Evolutionary conservation across 2,888 invertebrate species (phyloP).

Genomic region (Plemyria rubiginata): DNA sequence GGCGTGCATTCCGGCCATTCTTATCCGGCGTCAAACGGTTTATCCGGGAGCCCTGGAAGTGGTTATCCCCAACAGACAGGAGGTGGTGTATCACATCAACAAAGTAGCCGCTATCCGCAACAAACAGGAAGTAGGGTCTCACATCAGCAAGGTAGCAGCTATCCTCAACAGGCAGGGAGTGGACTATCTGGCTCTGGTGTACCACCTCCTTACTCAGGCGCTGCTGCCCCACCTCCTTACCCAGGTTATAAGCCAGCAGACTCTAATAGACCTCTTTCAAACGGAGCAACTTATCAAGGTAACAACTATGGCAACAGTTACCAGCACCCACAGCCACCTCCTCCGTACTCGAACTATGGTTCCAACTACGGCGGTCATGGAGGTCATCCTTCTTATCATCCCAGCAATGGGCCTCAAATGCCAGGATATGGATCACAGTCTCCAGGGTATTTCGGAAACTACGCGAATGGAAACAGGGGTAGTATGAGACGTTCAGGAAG

Average conservation of each 20-base stretch:
- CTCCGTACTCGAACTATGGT: slow-evolving; percentile 60
- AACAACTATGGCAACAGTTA: slow-evolving; percentile 58
- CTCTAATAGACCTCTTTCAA: slow-evolving; percentile 29
- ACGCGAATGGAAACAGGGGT: slow-evolving; percentile 62
- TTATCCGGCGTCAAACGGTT: slow-evolving; percentile 68
- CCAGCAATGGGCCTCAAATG: slow-evolving; percentile 58
- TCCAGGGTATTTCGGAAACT: slow-evolving; percentile 76
- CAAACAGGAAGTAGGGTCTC: slow-evolving; percentile 48
- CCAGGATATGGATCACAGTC: slow-evolving; percentile 65
- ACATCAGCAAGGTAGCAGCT: slow-evolving; percentile 45
- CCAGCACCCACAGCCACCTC: slow-evolving; percentile 67
- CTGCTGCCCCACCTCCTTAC: slow-evolving; percentile 55
- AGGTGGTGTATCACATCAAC: slow-evolving; percentile 47
- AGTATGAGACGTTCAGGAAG: slow-evolving; percentile 67
- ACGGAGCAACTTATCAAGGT: slow-evolving; percentile 49
- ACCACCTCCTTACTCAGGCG: neutral
- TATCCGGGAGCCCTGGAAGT: slow-evolving; percentile 63
- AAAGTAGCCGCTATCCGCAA: slow-evolving; percentile 42
- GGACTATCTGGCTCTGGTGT: slow-evolving; percentile 42
- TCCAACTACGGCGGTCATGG: slow-evolving; percentile 50
- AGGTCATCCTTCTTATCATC: slow-evolving; percentile 58
- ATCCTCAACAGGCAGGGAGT: slow-evolving; percentile 42
- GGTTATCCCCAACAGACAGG: slow-evolving; percentile 47
- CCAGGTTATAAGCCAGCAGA: slow-evolving; percentile 44
- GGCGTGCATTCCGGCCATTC: slow-evolving; percentile 53